Evolutionary conservation across 92 coral and sea anemone genomes (phyloP).

Genomic region (Ricordea florida): DNA sequence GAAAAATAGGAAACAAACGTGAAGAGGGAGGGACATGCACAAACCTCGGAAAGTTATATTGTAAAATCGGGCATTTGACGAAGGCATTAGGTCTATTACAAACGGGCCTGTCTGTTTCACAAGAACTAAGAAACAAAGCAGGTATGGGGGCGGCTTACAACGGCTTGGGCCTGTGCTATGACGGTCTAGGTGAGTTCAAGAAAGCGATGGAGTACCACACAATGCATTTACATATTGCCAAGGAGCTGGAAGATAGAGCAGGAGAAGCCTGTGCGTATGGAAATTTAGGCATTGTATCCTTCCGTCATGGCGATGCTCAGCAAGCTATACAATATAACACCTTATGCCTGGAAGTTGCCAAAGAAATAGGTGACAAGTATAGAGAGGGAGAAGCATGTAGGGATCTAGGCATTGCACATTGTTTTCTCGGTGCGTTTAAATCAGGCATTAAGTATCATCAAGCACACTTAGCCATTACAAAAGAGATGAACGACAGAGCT

Average conservation of each 20-base stretch:
- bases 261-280: neutral
- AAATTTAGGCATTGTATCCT: neutral
- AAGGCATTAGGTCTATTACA: no score
- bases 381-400: neutral
- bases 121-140: neutral
- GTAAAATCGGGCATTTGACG: no score
- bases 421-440: neutral
- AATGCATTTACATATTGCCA: neutral
- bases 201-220: neutral
- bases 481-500: neutral
- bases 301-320: neutral
- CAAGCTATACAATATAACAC: neutral
- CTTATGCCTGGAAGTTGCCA: neutral
- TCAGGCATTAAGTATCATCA: neutral
- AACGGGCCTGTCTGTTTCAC: neutral
- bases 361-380: neutral
- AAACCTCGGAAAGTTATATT: no score
- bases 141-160: neutral
- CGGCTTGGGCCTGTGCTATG: neutral
- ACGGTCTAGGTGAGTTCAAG: neutral
- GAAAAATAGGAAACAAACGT: no score
- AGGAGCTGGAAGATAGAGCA: neutral
- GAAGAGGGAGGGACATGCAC: no score
- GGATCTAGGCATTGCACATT: neutral
- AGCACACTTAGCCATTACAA: neutral